Base-by-base conservation (phyloP, 2,797 vertebrate species). In the Pipistrellus kuhlii region DNA sequence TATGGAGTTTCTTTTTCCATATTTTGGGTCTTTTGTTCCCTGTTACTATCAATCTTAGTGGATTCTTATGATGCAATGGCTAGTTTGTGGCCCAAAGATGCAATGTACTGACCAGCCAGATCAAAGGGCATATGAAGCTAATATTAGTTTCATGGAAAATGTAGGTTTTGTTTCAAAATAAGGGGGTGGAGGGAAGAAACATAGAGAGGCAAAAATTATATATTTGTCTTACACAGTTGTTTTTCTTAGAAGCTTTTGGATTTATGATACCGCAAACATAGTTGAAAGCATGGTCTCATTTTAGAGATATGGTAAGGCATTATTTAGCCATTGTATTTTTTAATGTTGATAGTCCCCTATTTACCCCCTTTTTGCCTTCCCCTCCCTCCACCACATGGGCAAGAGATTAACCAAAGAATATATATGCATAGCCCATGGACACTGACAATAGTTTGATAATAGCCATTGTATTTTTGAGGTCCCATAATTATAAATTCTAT, bases 221-320 rank as follows among this genome's bases (percentile, higher is more conserved):
- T n/a, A 30, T 64, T 81, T 81, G 17, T 21, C 38, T 87, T 87
- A 25, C 11, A 76, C 0, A 30, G 25, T 78, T 90, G 57, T 11
- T 51, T 72, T 73, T 77, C 25, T 59, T 48, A 85, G 41, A n/a
- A 81, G 27, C 62, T 92, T 80, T 21, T 68, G 27, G 25, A 73
- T 51, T 88, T 86, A 73, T 84, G 46, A 64, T 59, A 72, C 13
- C 1, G 14, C 78, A 72, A 90, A 84, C 51, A 77, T 2, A 81
- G 35, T 51, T 51, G 85, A 92, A 93, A 62, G 4, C 13, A 66
- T 51, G 27, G 35, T 88, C 76, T 94, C 9, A 81, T 82, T 94
- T 87, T 48, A 46, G 4, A 91, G 35, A 88, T 32, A 69, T 18
- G 9, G 1, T 55, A 80, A 81, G 57, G 1, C 30, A 44, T 53